A percentile compares a stretch with the other conserved stretches of the same genome.
Conservation (phyloP, 2,797 vertebrate genomes). For the Scyliorhinus canicula region DNA sequence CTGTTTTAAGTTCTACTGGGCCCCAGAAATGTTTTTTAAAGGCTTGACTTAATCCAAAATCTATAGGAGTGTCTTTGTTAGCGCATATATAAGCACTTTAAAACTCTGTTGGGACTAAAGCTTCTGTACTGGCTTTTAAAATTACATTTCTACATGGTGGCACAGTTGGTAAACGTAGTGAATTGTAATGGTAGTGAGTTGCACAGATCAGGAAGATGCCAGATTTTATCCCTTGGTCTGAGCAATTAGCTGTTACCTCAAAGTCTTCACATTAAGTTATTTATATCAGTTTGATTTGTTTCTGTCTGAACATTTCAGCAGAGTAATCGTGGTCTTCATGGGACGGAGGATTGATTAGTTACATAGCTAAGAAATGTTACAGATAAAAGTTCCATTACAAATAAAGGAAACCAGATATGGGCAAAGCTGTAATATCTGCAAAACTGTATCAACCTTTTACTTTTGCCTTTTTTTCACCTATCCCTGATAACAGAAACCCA, state of each 20-base stretch:
- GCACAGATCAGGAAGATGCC: neutral
- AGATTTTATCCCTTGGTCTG: neutral
- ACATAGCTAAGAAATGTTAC: neutral
- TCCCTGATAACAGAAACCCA: neutral
- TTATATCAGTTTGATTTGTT: neutral
- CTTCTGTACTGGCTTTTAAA: neutral
- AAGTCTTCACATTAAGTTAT: neutral
- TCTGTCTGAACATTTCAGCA: neutral
- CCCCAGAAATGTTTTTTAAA: conserved; percentile 26
- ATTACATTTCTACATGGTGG: neutral
- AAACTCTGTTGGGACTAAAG: neutral
- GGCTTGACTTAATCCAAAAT: neutral
- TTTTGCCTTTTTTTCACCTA: neutral
- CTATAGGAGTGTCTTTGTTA: conserved; percentile 20
- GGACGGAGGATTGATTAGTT: too few relatives aligned
- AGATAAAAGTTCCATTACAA: neutral
- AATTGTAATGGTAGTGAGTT: neutral
- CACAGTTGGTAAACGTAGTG: neutral
- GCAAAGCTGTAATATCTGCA: neutral
- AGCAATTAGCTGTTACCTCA: neutral
- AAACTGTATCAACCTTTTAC: neutral
- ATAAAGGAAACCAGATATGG: neutral
- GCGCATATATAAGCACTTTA: neutral
- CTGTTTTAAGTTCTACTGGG: neutral
- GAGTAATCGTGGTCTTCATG: neutral